phyloP scores from a whole-genome alignment of 2,888 invertebrate genomes.

The Drosophila incognita region DNA sequence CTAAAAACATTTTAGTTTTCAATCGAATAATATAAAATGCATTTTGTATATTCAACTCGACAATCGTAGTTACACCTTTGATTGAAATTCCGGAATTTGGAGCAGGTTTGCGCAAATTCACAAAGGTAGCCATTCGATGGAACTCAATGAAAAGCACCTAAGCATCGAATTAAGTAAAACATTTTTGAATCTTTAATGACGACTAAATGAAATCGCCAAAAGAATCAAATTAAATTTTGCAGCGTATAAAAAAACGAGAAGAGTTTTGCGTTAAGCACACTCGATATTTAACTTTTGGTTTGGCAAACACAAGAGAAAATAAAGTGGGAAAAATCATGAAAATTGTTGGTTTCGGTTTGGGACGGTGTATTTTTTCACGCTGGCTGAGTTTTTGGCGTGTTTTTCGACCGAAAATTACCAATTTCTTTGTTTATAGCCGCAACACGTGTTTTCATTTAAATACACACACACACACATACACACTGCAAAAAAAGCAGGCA shows the following conservation, averaged over 20 bases:
- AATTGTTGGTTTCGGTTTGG: conserved; percentile 16
- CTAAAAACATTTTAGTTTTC: not conserved
- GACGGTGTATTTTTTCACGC: conserved; percentile 40
- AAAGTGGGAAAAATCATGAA: conserved; percentile 9
- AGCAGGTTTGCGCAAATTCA: not conserved
- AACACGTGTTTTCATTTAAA: conserved; percentile 77
- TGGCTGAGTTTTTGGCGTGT: conserved; percentile 34
- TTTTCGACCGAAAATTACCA: conserved; percentile 53
- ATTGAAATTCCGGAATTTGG: not conserved
- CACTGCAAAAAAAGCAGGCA: not conserved
- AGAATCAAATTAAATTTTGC: not conserved
- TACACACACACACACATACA: conserved; percentile 30
- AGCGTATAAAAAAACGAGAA: not conserved
- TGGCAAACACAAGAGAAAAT: not conserved
- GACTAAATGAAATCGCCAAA: not conserved
- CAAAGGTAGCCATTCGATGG: not conserved
- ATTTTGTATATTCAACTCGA: not conserved
- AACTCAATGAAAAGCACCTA: not conserved
- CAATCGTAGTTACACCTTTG: not conserved
- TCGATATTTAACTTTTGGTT: conserved; percentile 9
- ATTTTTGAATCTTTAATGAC: not conserved
- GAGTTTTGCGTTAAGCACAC: not conserved
- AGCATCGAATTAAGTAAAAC: not conserved
- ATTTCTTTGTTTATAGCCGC: conserved; percentile 78
- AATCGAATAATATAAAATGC: not conserved